phyloP scores from a whole-genome alignment of 1,140 invertebrate species.

The Heliconius eleuchia region DNA sequence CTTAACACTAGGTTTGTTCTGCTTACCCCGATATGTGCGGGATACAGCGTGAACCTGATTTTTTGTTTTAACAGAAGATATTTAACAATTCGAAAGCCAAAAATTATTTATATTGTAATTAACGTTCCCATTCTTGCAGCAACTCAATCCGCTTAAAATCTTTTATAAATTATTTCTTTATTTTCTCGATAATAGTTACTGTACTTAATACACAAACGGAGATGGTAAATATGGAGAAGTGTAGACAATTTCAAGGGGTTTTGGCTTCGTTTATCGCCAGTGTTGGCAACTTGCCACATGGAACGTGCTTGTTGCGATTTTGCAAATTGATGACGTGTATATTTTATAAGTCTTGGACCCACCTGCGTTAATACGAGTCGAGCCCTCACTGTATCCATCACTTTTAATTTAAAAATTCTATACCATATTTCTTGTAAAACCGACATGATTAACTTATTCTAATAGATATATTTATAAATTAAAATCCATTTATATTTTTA shows the following conservation, averaged over 20 bases:
- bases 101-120: background rate
- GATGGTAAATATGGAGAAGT: slow-evolving; percentile 21
- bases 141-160: background rate
- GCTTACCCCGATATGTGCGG: too few relatives aligned
- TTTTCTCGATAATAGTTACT: slow-evolving; percentile 8
- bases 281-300: slow-evolving; percentile 22
- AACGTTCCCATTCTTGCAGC: background rate
- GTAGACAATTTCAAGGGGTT: slow-evolving; percentile 28
- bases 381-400: background rate
- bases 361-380: background rate
- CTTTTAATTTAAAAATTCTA: background rate
- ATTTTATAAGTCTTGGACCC: slow-evolving; percentile 15
- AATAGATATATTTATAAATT: background rate
- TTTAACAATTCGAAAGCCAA: background rate
- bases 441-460: background rate
- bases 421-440: background rate
- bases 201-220: slow-evolving; percentile 14
- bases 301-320: slow-evolving; percentile 21
- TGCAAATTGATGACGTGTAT: slow-evolving; percentile 19
- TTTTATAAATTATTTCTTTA: background rate
- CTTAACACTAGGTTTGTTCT: too few relatives aligned
- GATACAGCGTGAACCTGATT: too few relatives aligned
- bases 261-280: slow-evolving; percentile 22
- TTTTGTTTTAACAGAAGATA: too few relatives aligned
- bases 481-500: background rate